These are phyloP conservation scores for Mohoua ochrocephala DNA, from an alignment of 2,113 vertebrate species.

Conservation along the genomic window DNA sequence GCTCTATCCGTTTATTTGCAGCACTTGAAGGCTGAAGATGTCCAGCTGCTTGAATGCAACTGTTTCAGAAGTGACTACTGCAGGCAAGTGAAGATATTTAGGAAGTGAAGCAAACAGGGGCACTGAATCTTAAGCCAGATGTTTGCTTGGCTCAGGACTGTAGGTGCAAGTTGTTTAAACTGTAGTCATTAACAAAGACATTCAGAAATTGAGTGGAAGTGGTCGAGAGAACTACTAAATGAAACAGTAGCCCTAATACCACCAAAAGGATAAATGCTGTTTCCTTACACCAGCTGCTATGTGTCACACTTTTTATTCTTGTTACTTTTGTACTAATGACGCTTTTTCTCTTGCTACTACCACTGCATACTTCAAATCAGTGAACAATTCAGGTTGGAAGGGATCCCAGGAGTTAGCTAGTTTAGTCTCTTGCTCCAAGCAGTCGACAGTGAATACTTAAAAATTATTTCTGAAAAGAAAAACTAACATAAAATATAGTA, in stretches of 20 bases:
- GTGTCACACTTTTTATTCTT: neutral
- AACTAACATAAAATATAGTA: neutral
- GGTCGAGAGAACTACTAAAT: neutral
- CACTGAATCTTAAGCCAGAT: neutral
- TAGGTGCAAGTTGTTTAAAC: neutral
- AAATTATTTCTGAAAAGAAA: neutral
- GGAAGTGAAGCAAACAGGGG: neutral
- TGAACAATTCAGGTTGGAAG: neutral
- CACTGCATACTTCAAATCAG: neutral
- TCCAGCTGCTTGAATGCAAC: neutral
- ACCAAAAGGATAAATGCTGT: neutral
- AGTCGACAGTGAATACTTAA: neutral
- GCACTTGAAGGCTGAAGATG: neutral
- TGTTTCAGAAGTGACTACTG: neutral
- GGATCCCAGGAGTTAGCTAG: neutral
- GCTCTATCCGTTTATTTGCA: neutral
- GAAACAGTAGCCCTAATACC: neutral
- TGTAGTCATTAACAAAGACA: neutral
- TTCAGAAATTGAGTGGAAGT: neutral
- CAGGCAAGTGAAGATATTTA: neutral
- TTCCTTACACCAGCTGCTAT: neutral
- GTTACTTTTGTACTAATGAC: neutral
- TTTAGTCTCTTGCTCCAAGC: neutral
- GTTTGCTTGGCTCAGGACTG: neutral
- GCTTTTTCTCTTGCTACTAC: neutral